phyloP scores from a whole-genome alignment of 2,797 vertebrate species.

The Silurus aristotelis region DNA sequence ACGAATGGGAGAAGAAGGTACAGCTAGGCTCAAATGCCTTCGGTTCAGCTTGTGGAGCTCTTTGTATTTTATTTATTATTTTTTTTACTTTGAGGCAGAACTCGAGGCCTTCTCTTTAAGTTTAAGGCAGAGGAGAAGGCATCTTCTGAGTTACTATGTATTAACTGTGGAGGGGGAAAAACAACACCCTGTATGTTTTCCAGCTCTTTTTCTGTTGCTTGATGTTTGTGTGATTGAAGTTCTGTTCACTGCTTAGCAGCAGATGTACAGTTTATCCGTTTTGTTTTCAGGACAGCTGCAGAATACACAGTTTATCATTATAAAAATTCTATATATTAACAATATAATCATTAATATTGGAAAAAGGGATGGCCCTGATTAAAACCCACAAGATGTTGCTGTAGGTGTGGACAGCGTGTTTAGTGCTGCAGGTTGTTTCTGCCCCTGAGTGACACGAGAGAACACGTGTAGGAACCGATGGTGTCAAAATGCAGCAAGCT shows the following conservation, averaged over 20 bases:
- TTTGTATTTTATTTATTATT: conserved; percentile 14
- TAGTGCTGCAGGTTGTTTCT: neutral
- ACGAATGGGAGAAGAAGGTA: conserved; percentile 96
- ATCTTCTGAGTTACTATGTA: conserved; percentile 52
- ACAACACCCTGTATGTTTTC: conserved; percentile 49
- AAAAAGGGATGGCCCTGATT: too few species aligned
- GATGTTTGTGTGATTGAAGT: conserved; percentile 36
- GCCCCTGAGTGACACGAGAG: neutral
- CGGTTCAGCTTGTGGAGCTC: conserved; percentile 54
- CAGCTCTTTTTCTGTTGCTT: conserved; percentile 52
- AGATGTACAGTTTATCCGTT: neutral
- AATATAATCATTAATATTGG: too few species aligned
- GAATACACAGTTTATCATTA: neutral
- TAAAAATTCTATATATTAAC: neutral
- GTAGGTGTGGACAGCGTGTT: neutral
- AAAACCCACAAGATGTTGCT: neutral
- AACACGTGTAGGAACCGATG: neutral
- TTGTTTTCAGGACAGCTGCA: neutral
- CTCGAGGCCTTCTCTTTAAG: conserved; percentile 44
- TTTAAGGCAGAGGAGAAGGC: conserved; percentile 42
- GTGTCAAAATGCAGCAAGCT: neutral
- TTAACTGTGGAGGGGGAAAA: conserved; percentile 45
- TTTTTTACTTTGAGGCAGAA: conserved; percentile 57
- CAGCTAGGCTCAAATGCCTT: conserved; percentile 58
- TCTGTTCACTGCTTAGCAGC: neutral